Percentiles rank a stretch among this genome's conserved stretches.
Evolutionary conservation across 2,113 vertebrate genomes (phyloP).

Genomic region (Mesitornis unicolor): DNA sequence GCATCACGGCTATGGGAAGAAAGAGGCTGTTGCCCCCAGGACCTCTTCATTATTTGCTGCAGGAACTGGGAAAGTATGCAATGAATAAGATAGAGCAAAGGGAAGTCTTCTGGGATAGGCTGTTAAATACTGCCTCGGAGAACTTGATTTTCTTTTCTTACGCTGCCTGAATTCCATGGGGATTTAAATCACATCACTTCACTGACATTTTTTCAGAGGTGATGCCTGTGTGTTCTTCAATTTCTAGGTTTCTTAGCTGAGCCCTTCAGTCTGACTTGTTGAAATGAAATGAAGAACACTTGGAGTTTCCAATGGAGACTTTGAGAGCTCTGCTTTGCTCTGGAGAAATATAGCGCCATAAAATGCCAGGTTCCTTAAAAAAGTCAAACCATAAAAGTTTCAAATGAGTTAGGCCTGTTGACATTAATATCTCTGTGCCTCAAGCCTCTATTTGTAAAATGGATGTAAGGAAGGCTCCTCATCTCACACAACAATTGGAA

Average conservation of each 20-base stretch:
- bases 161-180: fast-evolving
- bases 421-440: background rate
- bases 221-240: conserved; percentile 8
- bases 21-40: background rate
- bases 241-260: conserved; percentile 41
- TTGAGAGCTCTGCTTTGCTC: background rate
- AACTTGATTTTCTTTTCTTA: background rate
- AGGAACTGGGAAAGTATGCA: background rate
- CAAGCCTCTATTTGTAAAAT: background rate
- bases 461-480: background rate
- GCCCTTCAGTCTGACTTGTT: background rate
- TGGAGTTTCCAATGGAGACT: background rate
- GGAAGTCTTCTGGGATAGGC: background rate
- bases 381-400: background rate
- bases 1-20: background rate
- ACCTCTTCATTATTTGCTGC: background rate
- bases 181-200: background rate
- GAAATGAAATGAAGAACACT: conserved; percentile 19
- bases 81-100: background rate
- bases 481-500: background rate
- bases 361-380: background rate
- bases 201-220: conserved; percentile 20
- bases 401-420: background rate
- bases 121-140: background rate
- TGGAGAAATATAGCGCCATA: background rate